phyloP scores from a whole-genome alignment of 2,113 vertebrate genomes.

The Nannobrachium achirus region DNA sequence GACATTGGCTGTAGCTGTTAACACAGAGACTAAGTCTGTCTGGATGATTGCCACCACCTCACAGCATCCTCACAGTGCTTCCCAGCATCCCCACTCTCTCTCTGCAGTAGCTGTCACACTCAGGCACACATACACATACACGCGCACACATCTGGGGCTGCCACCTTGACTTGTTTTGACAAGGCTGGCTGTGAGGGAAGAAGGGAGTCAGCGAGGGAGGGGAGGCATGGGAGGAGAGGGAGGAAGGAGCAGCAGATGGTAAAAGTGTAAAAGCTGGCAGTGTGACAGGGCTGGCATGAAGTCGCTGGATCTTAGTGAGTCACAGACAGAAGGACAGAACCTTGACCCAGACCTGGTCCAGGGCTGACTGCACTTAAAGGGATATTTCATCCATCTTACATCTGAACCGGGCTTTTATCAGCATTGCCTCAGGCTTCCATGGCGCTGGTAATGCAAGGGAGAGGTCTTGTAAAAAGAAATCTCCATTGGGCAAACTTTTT shows the following conservation, averaged over 20 bases:
- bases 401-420: too few species aligned
- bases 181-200: constrained; percentile 65
- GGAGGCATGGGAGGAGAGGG: constrained; percentile 33
- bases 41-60: constrained; percentile 66
- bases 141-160: constrained; percentile 48
- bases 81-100: constrained; percentile 38
- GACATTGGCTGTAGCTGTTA: constrained; percentile 51
- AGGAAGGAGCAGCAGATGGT: constrained; percentile 61
- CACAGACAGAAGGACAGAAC: constrained; percentile 57
- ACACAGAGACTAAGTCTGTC: constrained; percentile 40
- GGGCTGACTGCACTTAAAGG: constrained; percentile 20
- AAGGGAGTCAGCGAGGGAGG: constrained; percentile 47
- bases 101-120: constrained; percentile 60
- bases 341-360: constrained; percentile 54
- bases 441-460: too few species aligned
- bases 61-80: constrained; percentile 55
- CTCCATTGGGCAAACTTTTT: too few species aligned
- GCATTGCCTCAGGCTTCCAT: too few species aligned
- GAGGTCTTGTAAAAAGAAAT: too few species aligned
- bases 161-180: constrained; percentile 76
- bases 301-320: constrained; percentile 50
- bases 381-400: too few species aligned
- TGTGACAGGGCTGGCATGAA: constrained; percentile 56
- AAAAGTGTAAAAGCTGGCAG: constrained; percentile 57
- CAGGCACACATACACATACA: constrained; percentile 20